Evolutionary conservation across 2,113 vertebrate genomes (phyloP), one percentile per base, ranked within the genome.

Genomic region (Corydoras sp.): DNA sequence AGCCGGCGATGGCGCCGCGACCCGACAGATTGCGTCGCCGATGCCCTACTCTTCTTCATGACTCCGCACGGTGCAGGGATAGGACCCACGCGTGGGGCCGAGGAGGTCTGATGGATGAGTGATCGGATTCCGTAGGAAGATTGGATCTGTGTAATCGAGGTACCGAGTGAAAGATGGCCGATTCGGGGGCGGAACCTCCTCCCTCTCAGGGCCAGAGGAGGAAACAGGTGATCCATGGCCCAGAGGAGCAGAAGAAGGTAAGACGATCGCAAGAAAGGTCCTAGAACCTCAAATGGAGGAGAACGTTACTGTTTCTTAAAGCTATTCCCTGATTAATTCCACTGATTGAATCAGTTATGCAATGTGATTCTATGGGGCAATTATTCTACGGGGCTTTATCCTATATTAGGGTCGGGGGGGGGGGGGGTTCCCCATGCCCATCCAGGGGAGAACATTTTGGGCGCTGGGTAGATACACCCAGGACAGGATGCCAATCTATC

Each of bases 181-280:
- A 97, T 90, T 81, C 90, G 10, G 93, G 87, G 82, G 86, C 90
- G 65, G 95, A 96, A 85, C 86, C 89, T 30, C 89, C 88, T 83
- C 91, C 92, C 78, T 90, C 92, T 76, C 93, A 94, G 81, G 90
- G 92, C 71, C 89, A 90, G 83, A 94, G 90, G 85, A 94, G 89
- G 85, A 97, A 92, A 81, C 85, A 89, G 18, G 92, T 94, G 80
- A 89, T 92, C 81, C 96, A 99, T 48, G 93, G 93, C 77, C 81
- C 98, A 89, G 96, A 98, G 85, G 96, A 99, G 85, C 96, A 99
- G 87, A 99, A 98, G 86, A 92, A 91, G 90, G 96, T 99, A 85
- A 95, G 95, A 90, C 62, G 56, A 35, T 54, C 18, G 2, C 18
- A 24, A 24, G 18, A 24, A 24, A 1, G 18, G 18, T 24, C 18